A percentile compares a stretch with the other conserved stretches of the same genome.
Evolutionary conservation across 1,140 invertebrate species (phyloP).

Genomic region (Probaryconus sp.): DNA sequence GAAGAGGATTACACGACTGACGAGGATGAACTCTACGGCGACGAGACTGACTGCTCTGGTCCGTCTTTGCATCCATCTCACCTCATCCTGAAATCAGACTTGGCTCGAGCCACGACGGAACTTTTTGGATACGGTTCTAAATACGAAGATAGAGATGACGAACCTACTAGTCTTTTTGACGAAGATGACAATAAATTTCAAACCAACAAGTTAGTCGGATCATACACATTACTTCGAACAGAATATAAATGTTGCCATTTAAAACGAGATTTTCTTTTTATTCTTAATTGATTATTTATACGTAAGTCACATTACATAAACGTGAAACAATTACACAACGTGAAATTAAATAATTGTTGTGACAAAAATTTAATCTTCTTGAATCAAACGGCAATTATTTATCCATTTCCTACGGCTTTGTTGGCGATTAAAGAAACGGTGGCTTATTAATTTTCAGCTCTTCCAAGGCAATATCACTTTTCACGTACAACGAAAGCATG

Average conservation of each 20-base stretch:
- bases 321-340: too few species aligned
- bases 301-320: too few species aligned
- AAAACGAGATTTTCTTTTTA: not conserved
- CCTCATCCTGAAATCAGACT: conserved; percentile 72
- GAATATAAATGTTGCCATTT: too few species aligned
- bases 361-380: too few species aligned
- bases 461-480: conserved; percentile 61
- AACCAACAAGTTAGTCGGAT: conserved; percentile 54
- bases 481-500: conserved; percentile 65
- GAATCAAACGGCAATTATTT: too few species aligned
- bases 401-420: too few species aligned
- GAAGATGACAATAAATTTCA: conserved; percentile 70
- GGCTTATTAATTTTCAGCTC: conserved; percentile 64
- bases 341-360: too few species aligned
- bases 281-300: not conserved
- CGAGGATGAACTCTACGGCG: conserved; percentile 77
- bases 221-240: too few species aligned
- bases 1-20: conserved; percentile 80
- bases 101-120: conserved; percentile 72
- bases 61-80: conserved; percentile 63
- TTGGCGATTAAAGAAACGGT: too few species aligned
- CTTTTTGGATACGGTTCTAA: conserved; percentile 70
- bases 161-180: conserved; percentile 73
- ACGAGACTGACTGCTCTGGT: conserved; percentile 75
- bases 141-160: conserved; percentile 63